phyloP scores from a whole-genome alignment of 2,888 invertebrate genomes.

The Stenurella melanura region DNA sequence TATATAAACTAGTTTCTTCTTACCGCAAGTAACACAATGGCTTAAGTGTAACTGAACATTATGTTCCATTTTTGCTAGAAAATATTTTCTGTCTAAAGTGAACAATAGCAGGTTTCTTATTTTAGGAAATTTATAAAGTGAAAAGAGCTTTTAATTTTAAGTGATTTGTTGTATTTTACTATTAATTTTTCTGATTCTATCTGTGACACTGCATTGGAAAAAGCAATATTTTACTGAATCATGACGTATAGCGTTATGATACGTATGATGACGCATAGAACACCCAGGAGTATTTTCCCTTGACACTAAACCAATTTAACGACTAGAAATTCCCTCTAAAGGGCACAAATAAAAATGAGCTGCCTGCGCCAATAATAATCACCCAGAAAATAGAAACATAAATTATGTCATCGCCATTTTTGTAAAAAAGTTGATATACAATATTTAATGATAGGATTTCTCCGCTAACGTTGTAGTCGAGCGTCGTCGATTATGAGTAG shows the following conservation, averaged over 20 bases:
- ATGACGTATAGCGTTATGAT: conserved; percentile 7
- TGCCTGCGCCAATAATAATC: conserved; percentile 1
- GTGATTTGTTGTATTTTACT: neutral
- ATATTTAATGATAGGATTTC: too few relatives aligned
- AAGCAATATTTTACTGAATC: neutral
- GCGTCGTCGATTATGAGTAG: too few relatives aligned
- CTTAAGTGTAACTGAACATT: conserved; percentile 1
- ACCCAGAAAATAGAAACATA: neutral
- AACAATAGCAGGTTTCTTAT: neutral
- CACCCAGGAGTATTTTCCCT: conserved; percentile 44
- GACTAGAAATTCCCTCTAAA: conserved; percentile 21
- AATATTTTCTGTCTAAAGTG: neutral
- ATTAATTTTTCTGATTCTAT: neutral
- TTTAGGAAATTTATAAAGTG: neutral
- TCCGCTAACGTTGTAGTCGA: too few relatives aligned
- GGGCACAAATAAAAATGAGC: conserved; percentile 12
- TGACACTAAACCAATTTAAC: conserved; percentile 47
- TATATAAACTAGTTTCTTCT: too few relatives aligned
- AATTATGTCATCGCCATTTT: neutral
- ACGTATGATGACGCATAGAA: conserved; percentile 50
- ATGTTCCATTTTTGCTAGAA: neutral
- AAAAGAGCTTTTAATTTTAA: neutral
- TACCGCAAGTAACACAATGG: too few relatives aligned
- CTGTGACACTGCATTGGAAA: neutral
- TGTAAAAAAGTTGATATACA: neutral